A percentile compares a stretch with the other conserved stretches of the same genome.
phyloP scores from a whole-genome alignment of 2,113 vertebrate species.

The Heteronetta atricapilla region DNA sequence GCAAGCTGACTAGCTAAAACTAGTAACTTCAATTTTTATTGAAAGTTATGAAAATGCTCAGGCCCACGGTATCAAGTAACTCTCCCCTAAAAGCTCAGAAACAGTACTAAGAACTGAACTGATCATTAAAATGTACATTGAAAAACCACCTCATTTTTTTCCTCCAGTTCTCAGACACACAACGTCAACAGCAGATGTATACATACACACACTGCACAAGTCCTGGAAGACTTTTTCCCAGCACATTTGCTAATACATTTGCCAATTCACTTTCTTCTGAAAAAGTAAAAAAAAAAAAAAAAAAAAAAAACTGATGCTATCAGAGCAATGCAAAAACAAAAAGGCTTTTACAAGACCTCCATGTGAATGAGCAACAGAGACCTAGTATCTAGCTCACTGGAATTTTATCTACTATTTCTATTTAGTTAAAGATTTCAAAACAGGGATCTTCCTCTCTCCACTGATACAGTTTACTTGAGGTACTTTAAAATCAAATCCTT shows the following conservation, averaged over 20 bases:
- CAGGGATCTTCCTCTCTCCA: neutral
- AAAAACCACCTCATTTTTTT: neutral
- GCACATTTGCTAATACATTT: neutral
- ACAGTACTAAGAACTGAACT: neutral
- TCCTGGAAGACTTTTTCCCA: neutral
- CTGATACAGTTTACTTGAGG: neutral
- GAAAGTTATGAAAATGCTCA: neutral
- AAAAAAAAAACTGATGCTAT: neutral
- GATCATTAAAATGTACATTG: neutral
- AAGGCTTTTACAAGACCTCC: neutral
- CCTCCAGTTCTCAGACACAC: neutral
- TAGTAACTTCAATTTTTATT: neutral
- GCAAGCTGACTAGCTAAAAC: neutral
- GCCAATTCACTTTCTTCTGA: neutral
- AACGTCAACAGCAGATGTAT: neutral
- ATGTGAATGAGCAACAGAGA: neutral
- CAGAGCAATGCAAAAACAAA: neutral
- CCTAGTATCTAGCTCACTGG: neutral
- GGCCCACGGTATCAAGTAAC: neutral
- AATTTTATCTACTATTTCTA: neutral
- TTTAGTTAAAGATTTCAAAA: neutral
- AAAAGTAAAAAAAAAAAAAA: neutral
- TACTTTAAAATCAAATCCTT: neutral
- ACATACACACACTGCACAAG: neutral
- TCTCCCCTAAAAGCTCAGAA: neutral